Percentiles rank a stretch among this genome's conserved stretches.
Conservation (phyloP, 2,113 vertebrate species). For the rat (Rattus norvegicus) region GRCr8 NC_086029.1:72960001-72960500, state of each 20-base stretch:
- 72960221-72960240: not conserved
- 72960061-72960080: not conserved
- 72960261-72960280: not conserved
- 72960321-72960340: not conserved
- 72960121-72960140: not conserved
- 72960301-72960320: not conserved
- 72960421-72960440: not conserved
- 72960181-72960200: not conserved
- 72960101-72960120: not conserved
- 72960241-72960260: not conserved
- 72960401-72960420: not conserved
- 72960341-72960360: not conserved
- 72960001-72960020: no score
- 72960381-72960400: not conserved
- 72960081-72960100: not conserved
- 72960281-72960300: not conserved
- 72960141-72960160: not conserved
- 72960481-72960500: constrained; percentile 16
- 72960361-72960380: not conserved
- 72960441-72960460: not conserved
- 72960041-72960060: not conserved
- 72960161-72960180: not conserved
- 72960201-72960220: not conserved
- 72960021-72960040: not conserved
- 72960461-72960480: not conserved